phyloP scores from a whole-genome alignment of 2,797 vertebrate genomes.

The Meda fulgida region DNA sequence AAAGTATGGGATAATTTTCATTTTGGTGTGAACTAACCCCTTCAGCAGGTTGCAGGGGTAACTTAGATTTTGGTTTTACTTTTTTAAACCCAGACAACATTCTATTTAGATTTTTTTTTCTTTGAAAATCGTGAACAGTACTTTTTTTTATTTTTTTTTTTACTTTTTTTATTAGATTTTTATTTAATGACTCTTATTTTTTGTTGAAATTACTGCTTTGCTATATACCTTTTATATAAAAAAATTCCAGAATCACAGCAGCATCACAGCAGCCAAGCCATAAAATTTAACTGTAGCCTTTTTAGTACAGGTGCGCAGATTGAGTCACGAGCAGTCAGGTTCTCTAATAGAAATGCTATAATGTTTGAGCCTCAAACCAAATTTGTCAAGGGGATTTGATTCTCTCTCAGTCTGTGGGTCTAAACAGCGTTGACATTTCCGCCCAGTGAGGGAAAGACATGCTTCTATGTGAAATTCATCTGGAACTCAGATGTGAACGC shows the following conservation, averaged over 20 bases:
- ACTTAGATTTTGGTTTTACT: neutral
- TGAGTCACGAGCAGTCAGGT: neutral
- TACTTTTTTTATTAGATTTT: neutral
- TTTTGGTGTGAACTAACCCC: no score
- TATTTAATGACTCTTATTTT: neutral
- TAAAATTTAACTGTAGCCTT: constrained; percentile 6
- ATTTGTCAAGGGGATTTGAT: constrained; percentile 34
- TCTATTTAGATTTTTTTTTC: no score
- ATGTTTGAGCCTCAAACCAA: constrained; percentile 13
- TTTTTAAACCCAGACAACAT: neutral
- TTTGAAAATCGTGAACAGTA: neutral
- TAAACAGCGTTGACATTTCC: constrained; percentile 50
- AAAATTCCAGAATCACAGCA: neutral
- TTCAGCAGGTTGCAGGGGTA: neutral
- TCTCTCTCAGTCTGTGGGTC: constrained; percentile 22
- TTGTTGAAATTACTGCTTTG: neutral
- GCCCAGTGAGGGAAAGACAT: constrained; percentile 21
- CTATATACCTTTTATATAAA: neutral
- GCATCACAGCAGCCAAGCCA: constrained; percentile 8
- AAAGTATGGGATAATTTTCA: neutral
- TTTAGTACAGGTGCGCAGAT: constrained; percentile 45
- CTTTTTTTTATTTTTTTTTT: no score
- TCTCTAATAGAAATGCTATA: constrained; percentile 21
- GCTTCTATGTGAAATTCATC: constrained; percentile 49
- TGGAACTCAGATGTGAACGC: constrained; percentile 52